phyloP scores from a whole-genome alignment of 2,113 vertebrate species.

The Xenotilapia longispinis region DNA sequence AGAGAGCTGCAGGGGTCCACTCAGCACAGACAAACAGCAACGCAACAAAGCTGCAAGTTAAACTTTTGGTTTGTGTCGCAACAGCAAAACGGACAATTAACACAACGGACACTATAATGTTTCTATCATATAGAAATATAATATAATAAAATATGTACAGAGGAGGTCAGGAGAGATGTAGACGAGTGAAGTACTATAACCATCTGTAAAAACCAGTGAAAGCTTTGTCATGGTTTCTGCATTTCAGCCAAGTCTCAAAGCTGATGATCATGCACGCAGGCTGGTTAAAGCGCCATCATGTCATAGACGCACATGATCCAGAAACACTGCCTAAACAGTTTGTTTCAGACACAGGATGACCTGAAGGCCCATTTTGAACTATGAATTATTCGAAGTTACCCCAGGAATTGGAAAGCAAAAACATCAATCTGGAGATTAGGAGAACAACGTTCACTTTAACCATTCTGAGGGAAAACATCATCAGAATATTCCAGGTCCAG shows the following conservation, averaged over 20 bases:
- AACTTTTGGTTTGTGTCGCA: neutral
- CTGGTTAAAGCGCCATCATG: neutral
- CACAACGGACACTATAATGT: neutral
- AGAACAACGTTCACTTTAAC: rapidly evolving
- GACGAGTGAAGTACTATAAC: neutral
- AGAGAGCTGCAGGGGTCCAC: conserved; percentile 33
- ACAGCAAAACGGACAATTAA: neutral
- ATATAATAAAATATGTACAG: neutral
- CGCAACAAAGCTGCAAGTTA: neutral
- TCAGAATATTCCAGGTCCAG: neutral
- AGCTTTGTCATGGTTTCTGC: neutral
- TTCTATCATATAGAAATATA: neutral
- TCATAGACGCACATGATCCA: neutral
- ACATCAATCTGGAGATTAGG: neutral
- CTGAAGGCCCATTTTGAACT: neutral
- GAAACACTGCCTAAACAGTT: neutral
- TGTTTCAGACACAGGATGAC: neutral
- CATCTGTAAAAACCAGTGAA: neutral
- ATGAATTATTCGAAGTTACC: neutral
- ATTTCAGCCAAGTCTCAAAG: neutral
- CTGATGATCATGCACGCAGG: neutral
- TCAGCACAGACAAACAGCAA: neutral
- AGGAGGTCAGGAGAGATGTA: neutral
- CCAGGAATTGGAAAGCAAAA: neutral
- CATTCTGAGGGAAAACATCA: neutral